phyloP scores from a whole-genome alignment of 2,888 invertebrate genomes.

The Helleia helle region DNA sequence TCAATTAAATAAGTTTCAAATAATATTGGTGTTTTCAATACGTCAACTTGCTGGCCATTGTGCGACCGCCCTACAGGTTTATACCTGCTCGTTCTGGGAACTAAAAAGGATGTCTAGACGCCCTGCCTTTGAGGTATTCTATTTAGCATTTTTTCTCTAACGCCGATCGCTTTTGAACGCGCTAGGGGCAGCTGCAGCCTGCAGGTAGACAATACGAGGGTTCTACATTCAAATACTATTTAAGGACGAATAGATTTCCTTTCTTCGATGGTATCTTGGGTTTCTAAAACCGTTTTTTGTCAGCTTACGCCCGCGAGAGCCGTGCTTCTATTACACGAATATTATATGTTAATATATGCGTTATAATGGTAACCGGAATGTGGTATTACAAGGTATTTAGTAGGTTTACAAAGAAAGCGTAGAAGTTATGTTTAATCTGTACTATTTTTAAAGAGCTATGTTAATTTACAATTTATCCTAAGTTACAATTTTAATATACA shows the following conservation, averaged over 20 bases:
- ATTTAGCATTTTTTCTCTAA: conserved; percentile 57
- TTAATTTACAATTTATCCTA: too few species aligned
- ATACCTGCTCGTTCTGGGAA: conserved; percentile 62
- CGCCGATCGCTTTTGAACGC: conserved; percentile 48
- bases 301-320: conserved; percentile 15
- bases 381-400: conserved; percentile 18
- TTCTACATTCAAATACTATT: conserved; percentile 28
- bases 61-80: conserved; percentile 24
- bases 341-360: conserved; percentile 16
- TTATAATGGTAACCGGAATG: conserved; percentile 19
- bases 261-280: conserved; percentile 27
- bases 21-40: conserved; percentile 23
- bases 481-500: too few species aligned
- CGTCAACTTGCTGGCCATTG: not conserved
- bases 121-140: conserved; percentile 63
- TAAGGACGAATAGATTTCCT: conserved; percentile 38
- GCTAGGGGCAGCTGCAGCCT: conserved; percentile 43
- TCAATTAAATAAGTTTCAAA: conserved; percentile 24
- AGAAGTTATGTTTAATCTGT: too few species aligned
- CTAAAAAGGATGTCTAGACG: conserved; percentile 61
- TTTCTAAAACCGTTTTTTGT: conserved; percentile 25
- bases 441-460: too few species aligned
- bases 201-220: conserved; percentile 53
- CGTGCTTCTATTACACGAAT: not conserved
- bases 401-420: too few species aligned